phyloP scores from a whole-genome alignment of 1,140 invertebrate genomes.

The Aphis gossypii region DNA sequence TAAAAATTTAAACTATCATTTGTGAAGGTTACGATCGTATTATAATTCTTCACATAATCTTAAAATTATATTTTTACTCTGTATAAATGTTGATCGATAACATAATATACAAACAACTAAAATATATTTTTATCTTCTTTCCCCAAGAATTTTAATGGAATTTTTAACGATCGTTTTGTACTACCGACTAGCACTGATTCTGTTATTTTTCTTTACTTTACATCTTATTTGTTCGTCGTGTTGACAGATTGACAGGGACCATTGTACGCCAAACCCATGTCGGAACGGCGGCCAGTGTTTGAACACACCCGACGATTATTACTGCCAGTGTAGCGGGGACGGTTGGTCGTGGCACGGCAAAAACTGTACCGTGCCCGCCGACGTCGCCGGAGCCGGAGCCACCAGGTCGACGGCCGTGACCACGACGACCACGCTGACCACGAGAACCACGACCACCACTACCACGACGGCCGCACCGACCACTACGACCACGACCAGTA shows the following conservation, averaged over 20 bases:
- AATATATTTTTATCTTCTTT: background rate
- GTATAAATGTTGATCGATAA: background rate
- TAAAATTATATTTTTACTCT: background rate
- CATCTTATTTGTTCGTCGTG: background rate
- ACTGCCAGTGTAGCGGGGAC: slow-evolving; percentile 81
- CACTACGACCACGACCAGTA: background rate
- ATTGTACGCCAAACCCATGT: slow-evolving; percentile 84
- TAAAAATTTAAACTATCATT: background rate
- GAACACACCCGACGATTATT: slow-evolving; percentile 85
- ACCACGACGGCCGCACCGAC: background rate
- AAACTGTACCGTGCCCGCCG: slow-evolving; percentile 78
- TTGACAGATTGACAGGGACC: slow-evolving; percentile 78
- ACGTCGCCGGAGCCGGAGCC: slow-evolving; percentile 64
- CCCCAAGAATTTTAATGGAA: background rate
- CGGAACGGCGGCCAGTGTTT: slow-evolving; percentile 81
- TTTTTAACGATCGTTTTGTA: background rate
- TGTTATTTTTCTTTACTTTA: background rate
- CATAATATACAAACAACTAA: background rate
- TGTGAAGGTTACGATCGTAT: background rate
- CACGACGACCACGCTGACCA: background rate
- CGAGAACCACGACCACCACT: background rate
- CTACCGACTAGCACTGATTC: background rate
- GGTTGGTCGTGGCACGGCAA: slow-evolving; percentile 80
- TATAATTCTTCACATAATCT: background rate
- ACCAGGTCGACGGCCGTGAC: slow-evolving; percentile 64